Conservation (phyloP, 2,797 vertebrate genomes). For the Pseudomugil tenellus region DNA sequence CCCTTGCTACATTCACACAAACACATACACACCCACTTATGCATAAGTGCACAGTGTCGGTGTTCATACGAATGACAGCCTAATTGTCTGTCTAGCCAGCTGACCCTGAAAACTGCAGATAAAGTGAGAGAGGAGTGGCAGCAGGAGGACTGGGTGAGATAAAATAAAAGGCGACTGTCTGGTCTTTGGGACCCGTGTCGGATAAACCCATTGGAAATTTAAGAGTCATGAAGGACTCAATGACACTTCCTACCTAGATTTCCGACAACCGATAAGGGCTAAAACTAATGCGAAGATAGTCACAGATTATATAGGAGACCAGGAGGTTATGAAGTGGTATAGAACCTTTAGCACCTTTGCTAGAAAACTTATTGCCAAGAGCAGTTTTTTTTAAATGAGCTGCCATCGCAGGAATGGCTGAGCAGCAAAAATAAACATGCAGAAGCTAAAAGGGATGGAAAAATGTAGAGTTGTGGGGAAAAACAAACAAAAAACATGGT, state of each 20-base stretch:
- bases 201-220: constrained; percentile 8
- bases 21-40: constrained; percentile 19
- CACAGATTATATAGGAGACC: constrained; percentile 11
- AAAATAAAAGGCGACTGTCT: constrained; percentile 38
- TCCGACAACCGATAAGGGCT: not conserved
- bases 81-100: constrained; percentile 74
- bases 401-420: not conserved
- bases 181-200: constrained; percentile 17
- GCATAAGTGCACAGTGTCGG: constrained; percentile 13
- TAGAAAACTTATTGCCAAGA: not conserved
- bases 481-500: not conserved
- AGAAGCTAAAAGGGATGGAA: constrained; percentile 2
- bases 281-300: constrained; percentile 2
- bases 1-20: constrained; percentile 9
- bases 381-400: not conserved
- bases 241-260: constrained; percentile 23
- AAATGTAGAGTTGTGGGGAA: too few species aligned
- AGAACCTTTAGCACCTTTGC: constrained; percentile 7
- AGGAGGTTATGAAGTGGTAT: constrained; percentile 2
- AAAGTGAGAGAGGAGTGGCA: constrained; percentile 45
- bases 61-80: constrained; percentile 46
- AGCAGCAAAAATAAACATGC: not conserved
- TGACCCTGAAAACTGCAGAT: constrained; percentile 70
- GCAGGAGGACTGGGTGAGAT: constrained; percentile 27
- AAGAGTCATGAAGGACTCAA: constrained; percentile 11